Percentiles rank a stretch among this genome's conserved stretches.
Evolutionary conservation across 2,113 vertebrate genomes (phyloP).

Genomic region (Crotalus horridus): DNA sequence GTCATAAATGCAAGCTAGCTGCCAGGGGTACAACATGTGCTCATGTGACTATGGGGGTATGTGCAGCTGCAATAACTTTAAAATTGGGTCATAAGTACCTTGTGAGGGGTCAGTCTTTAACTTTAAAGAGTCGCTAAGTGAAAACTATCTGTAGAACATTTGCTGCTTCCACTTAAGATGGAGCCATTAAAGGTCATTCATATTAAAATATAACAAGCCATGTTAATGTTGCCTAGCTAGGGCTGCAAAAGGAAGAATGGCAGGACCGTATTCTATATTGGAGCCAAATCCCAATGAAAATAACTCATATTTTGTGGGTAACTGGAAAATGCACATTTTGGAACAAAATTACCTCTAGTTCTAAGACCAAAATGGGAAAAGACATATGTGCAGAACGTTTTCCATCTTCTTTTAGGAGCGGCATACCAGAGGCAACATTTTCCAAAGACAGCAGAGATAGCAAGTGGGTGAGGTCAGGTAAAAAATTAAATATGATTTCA

Average conservation of each 20-base stretch:
- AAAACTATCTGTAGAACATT: slow-evolving; percentile 5
- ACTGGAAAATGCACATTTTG: slow-evolving; percentile 6
- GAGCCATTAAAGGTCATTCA: slow-evolving; percentile 55
- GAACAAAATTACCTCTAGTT: neutral
- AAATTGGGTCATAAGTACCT: neutral
- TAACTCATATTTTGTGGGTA: slow-evolving; percentile 45
- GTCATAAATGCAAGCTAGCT: neutral
- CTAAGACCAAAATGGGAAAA: slow-evolving; percentile 11
- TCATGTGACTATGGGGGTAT: neutral
- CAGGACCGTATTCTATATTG: slow-evolving; percentile 53
- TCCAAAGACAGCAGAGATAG: neutral
- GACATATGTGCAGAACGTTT: neutral
- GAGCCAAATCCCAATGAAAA: slow-evolving; percentile 40
- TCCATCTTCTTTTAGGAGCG: neutral
- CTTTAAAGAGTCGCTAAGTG: neutral
- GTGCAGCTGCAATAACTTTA: neutral
- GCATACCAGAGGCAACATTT: neutral
- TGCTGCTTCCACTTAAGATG: slow-evolving; percentile 22
- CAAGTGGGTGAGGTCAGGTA: neutral
- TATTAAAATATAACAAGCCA: slow-evolving; percentile 43
- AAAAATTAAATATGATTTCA: neutral
- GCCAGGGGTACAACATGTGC: neutral
- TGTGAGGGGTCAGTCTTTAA: neutral
- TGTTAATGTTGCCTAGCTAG: slow-evolving; percentile 43
- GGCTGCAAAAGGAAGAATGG: slow-evolving; percentile 49